Percentiles rank a stretch among this genome's conserved stretches.
Conservation (phyloP, 2,113 vertebrate genomes). For the Nothocercus nigrocapillus region DNA sequence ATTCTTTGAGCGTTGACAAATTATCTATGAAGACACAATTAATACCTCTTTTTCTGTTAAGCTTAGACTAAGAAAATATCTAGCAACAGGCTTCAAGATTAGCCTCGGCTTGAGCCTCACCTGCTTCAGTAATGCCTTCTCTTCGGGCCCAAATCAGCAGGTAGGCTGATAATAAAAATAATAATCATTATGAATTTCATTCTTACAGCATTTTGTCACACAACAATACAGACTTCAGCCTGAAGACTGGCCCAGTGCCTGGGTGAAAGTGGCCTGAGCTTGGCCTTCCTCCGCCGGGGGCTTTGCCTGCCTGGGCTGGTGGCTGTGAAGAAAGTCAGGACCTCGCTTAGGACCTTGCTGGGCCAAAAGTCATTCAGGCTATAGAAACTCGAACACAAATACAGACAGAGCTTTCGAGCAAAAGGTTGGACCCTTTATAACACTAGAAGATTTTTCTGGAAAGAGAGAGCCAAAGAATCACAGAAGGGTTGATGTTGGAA, state of each 20-base stretch:
- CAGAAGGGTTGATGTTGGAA: too few species aligned
- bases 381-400: not conserved
- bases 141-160: not conserved
- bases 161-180: not conserved
- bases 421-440: accelerated
- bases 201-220: not conserved
- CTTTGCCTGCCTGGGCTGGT: not conserved
- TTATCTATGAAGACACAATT: not conserved
- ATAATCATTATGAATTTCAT: not conserved
- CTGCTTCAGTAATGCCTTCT: not conserved
- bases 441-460: not conserved
- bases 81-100: not conserved
- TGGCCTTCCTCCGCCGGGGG: accelerated
- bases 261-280: not conserved
- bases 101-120: not conserved
- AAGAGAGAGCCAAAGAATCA: not conserved
- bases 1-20: not conserved
- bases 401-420: not conserved
- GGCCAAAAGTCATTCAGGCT: not conserved
- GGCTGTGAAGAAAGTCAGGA: not conserved
- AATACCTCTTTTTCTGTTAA: not conserved
- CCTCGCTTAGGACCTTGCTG: not conserved
- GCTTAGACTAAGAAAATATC: not conserved
- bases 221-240: not conserved
- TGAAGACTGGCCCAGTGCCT: not conserved